Base-by-base conservation (phyloP, 2,113 vertebrate species). In the Porphyrio hochstetteri region DNA sequence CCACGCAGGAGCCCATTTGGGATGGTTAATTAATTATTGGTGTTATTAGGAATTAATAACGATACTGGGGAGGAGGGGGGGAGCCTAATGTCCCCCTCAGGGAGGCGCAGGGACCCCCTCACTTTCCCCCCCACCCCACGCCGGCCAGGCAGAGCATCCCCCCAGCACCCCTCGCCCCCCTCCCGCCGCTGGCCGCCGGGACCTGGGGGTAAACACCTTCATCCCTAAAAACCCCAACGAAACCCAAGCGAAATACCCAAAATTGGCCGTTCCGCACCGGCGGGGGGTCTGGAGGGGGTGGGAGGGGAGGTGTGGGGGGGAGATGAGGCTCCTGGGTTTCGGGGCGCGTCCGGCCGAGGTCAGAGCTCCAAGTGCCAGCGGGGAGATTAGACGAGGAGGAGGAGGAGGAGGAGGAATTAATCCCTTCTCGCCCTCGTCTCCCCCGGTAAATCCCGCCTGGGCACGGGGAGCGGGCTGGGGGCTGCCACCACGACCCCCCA, bases 371-470 rank as follows among this genome's bases (percentile, higher is more conserved):
- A 67, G 85, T 68, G 14, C 13, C 50, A 67, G 83, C 15, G 4
- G 53, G 68, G 46, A 61, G 94, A 95, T 95, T 94, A 92, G 82
- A 83, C 23, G 18, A 42, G 59, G 70, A 5, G 35, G 88, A 46
- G 44, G 46, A 33, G 16, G 55, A 3, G 77, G 33, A 27, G 63
- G 68, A 3, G 80, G 82, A 29, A 69, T 70, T 96, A 96, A 96
- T 94, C 93, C 65, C 55, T 40, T 33, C 79, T 85, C 70, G 60
- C 55, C 95, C 95, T 88, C 64, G 1, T 48, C 82, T 50, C 59
- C 90, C 60, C 90, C 16, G 5, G 14, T 68, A 94, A 92, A 95
- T 84, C 92, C 94, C 53, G 70, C 55, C 88, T 5, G 48, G 59
- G 59, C 16, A 13, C 27, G 3, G 2, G 76, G 44, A 60, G 23